Base-by-base conservation (phyloP, 2,113 vertebrate genomes). In the Athene noctua region DNA sequence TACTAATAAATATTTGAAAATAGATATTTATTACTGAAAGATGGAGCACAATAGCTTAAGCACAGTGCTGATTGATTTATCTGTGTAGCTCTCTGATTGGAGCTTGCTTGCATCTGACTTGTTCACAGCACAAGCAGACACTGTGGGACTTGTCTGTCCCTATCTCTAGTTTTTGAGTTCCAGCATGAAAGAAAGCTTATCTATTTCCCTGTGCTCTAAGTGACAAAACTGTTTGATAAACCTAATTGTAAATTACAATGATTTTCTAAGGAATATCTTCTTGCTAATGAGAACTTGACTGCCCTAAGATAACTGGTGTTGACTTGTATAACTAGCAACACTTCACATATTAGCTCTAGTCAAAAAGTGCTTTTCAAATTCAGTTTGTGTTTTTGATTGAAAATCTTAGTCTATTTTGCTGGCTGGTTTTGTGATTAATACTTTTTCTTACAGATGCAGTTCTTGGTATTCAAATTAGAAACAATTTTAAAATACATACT, bases 261-360 rank as follows among this genome's bases (percentile, higher is more conserved):
- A 62, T 91, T 97, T 98, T 94, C 80, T 63, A 72, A 94, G 88
- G 71, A 96, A 66, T 88, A 77, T 40, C 9, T 59, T 62, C 82
- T 61, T 88, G 66, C 78, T 96, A 94, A 92, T 94, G 80, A 92
- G 71, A 96, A 88, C 15, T 86, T 95, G 80, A 95, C 54, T 94
- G 34, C 71, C 81, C 59, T 92, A 84, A 87, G 82, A 77, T 97
- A 93, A 95, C 90, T 96, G 90, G 88, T 85, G 55, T 94, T 97
- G 93, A 86, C 81, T 93, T 94, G n/a, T 93, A 4, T 81, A 95
- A 58, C 72, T 95, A 55, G 70, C 93, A 80, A 93, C 87, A 92
- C 81, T 96, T 92, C 79, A 23, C 61, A 17, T 96, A 57, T 94
- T 91, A 73, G 36, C 38, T 84, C 15, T 73, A 70, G 79, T 84